Conservation (phyloP, 2,888 invertebrate genomes). For the Cosmia pyralina region DNA sequence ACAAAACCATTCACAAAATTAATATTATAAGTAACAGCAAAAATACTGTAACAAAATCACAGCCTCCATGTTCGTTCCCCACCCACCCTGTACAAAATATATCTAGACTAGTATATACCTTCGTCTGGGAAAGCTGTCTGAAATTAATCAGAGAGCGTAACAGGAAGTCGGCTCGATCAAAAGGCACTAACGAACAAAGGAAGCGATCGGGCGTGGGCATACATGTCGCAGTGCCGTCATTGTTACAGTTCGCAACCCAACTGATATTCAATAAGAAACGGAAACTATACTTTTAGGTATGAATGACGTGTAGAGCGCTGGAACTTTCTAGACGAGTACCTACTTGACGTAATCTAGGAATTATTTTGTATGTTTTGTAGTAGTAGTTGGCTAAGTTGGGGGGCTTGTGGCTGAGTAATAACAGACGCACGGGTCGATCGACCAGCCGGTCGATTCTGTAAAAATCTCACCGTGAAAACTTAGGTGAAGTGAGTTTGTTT, state of each 20-base stretch:
- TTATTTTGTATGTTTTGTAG: not conserved
- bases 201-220: slow-evolving; percentile 57
- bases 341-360: not conserved
- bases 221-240: slow-evolving; percentile 53
- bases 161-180: slow-evolving; percentile 66
- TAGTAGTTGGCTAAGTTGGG: not conserved
- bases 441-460: no score
- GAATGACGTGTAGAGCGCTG: slow-evolving; percentile 39
- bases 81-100: slow-evolving; percentile 38
- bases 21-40: slow-evolving; percentile 16
- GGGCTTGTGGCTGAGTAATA: no score
- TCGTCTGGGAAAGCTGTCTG: slow-evolving; percentile 57
- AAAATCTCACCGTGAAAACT: no score
- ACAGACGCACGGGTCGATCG: no score
- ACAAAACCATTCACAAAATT: slow-evolving; percentile 25
- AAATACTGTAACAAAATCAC: slow-evolving; percentile 33
- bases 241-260: slow-evolving; percentile 40
- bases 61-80: slow-evolving; percentile 11
- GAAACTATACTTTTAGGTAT: slow-evolving; percentile 35
- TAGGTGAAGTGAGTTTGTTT: no score
- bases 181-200: slow-evolving; percentile 66
- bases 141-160: slow-evolving; percentile 67
- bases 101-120: slow-evolving; percentile 48
- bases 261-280: slow-evolving; percentile 60
- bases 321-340: not conserved